These are phyloP conservation scores for Scalopus aquaticus DNA, from an alignment of 2,113 vertebrate genomes.

Conservation along the genomic window DNA sequence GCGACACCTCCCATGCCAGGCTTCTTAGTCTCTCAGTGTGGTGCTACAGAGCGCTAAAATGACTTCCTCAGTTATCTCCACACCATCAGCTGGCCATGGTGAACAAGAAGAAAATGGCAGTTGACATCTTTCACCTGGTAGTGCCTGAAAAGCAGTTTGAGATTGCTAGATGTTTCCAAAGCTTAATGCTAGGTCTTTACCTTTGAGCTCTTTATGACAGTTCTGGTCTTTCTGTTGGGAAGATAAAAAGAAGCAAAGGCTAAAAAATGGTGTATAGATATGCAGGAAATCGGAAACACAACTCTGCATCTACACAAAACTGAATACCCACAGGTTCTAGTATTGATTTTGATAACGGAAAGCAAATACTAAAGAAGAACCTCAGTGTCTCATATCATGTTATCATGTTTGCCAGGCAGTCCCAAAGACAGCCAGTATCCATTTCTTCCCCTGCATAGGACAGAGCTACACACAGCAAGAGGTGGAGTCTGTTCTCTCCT, in stretches of 20 bases:
- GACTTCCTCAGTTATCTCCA: background rate
- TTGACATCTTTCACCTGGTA: background rate
- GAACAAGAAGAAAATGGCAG: background rate
- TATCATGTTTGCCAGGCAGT: accelerated
- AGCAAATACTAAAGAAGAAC: background rate
- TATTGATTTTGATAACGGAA: background rate
- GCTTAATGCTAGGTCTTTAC: background rate
- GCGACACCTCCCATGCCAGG: background rate
- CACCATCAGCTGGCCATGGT: no score
- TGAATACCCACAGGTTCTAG: background rate
- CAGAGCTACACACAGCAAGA: background rate
- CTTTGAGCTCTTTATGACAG: background rate
- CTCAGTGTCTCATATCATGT: accelerated
- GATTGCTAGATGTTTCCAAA: background rate
- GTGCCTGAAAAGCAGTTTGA: background rate
- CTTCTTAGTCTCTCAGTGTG: background rate
- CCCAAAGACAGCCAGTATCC: accelerated
- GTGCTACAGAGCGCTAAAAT: background rate
- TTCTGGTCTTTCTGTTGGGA: background rate
- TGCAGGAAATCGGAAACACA: background rate
- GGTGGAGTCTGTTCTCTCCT: no score
- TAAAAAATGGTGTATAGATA: background rate
- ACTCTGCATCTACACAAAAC: background rate
- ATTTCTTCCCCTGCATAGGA: background rate
- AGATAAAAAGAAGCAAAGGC: background rate